Evolutionary conservation across 2,113 vertebrate species (phyloP).

Genomic region (Rhodinocichla rosea): DNA sequence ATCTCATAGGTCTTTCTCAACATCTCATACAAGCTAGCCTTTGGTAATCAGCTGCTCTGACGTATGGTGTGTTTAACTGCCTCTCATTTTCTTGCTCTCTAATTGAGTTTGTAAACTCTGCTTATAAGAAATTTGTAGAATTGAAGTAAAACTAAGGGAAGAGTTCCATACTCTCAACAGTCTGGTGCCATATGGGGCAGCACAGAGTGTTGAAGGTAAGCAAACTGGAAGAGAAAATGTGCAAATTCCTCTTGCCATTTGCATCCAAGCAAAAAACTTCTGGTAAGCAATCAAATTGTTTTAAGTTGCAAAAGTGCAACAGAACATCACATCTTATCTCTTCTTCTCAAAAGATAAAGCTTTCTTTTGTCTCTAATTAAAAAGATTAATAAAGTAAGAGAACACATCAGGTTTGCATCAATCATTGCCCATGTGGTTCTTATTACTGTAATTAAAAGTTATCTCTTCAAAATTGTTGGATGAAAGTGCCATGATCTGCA

Average conservation of each 20-base stretch:
- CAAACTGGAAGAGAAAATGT: not conserved
- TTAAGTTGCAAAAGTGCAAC: constrained; percentile 75
- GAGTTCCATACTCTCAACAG: not conserved
- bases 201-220: not conserved
- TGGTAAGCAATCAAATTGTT: constrained; percentile 68
- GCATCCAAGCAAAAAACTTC: constrained; percentile 71
- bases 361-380: constrained; percentile 80
- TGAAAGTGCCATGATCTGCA: constrained; percentile 74
- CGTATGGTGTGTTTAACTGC: not conserved
- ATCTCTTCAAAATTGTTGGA: constrained; percentile 75
- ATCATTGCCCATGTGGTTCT: constrained; percentile 78
- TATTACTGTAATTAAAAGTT: constrained; percentile 82
- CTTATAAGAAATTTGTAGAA: not conserved
- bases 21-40: not conserved
- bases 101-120: not conserved
- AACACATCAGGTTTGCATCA: constrained; percentile 77
- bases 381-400: constrained; percentile 78
- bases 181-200: not conserved
- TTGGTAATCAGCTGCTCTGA: not conserved
- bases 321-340: constrained; percentile 69
- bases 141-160: not conserved
- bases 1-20: not conserved
- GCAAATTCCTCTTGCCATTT: constrained; percentile 49
- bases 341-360: constrained; percentile 83
- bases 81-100: not conserved